A percentile compares a stretch with the other conserved stretches of the same genome.
phyloP scores from a whole-genome alignment of 2,888 invertebrate genomes.

The Chymomyza procnemis region DNA sequence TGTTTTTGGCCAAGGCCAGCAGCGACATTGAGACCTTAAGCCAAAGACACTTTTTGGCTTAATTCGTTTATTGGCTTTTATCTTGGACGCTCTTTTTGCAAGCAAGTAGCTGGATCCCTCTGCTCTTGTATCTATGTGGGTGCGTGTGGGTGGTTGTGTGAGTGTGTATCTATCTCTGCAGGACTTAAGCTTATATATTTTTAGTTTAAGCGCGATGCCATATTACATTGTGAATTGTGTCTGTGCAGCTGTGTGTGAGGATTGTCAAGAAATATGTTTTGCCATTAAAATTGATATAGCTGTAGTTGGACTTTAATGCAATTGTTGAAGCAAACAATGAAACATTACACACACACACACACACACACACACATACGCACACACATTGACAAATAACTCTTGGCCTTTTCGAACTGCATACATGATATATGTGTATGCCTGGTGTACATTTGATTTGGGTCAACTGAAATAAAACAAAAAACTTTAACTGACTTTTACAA shows the following conservation, averaged over 20 bases:
- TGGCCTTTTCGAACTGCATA: not conserved
- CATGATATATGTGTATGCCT: not conserved
- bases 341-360: slow-evolving; percentile 6
- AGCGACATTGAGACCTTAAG: not conserved
- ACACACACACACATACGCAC: not conserved
- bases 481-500: slow-evolving; percentile 32
- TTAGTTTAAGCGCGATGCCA: slow-evolving; percentile 23
- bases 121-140: not conserved
- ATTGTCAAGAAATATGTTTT: not conserved
- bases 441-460: slow-evolving; percentile 16
- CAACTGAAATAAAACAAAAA: slow-evolving; percentile 17
- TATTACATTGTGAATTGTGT: not conserved
- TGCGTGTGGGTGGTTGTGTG: too few species aligned
- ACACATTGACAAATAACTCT: not conserved
- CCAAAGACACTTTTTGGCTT: slow-evolving; percentile 23
- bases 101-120: slow-evolving; percentile 4
- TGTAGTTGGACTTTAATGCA: slow-evolving; percentile 14
- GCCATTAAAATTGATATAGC: slow-evolving; percentile 18
- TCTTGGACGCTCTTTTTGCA: not conserved
- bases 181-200: slow-evolving; percentile 10
- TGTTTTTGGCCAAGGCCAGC: slow-evolving; percentile 1
- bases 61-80: slow-evolving; percentile 43
- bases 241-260: not conserved
- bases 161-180: too few species aligned
- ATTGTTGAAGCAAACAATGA: slow-evolving; percentile 15